phyloP scores from a whole-genome alignment of 92 coral and sea anemone genomes.

The Phymanthus crucifer region DNA sequence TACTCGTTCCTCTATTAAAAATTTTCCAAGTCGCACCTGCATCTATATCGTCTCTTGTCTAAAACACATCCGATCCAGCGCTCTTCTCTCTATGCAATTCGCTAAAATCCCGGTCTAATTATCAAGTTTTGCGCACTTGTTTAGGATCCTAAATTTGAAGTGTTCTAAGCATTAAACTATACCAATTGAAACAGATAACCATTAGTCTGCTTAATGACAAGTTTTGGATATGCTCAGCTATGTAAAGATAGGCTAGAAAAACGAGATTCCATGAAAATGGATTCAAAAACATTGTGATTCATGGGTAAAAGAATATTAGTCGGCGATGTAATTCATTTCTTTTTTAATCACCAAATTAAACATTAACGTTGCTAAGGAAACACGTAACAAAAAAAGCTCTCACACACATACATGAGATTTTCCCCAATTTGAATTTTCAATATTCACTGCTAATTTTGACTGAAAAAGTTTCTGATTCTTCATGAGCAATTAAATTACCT shows the following conservation, averaged over 20 bases:
- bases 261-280: not conserved
- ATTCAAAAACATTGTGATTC: not conserved
- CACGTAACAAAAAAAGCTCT: not conserved
- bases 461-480: not conserved
- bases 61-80: not conserved
- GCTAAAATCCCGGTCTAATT: not conserved
- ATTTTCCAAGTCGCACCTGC: not conserved
- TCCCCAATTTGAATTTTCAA: not conserved
- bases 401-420: not conserved
- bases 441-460: not conserved
- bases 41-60: not conserved
- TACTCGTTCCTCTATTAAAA: too few species aligned
- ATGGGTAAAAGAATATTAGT: not conserved
- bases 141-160: not conserved
- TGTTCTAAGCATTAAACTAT: not conserved
- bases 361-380: not conserved
- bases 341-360: not conserved
- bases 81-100: not conserved
- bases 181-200: not conserved
- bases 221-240: too few species aligned
- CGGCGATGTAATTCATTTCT: not conserved
- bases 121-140: not conserved
- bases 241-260: not conserved
- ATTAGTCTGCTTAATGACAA: not conserved
- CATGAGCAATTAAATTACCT: not conserved